phyloP scores from a whole-genome alignment of 1,140 invertebrate genomes.

The Drosophila arawakana region DNA sequence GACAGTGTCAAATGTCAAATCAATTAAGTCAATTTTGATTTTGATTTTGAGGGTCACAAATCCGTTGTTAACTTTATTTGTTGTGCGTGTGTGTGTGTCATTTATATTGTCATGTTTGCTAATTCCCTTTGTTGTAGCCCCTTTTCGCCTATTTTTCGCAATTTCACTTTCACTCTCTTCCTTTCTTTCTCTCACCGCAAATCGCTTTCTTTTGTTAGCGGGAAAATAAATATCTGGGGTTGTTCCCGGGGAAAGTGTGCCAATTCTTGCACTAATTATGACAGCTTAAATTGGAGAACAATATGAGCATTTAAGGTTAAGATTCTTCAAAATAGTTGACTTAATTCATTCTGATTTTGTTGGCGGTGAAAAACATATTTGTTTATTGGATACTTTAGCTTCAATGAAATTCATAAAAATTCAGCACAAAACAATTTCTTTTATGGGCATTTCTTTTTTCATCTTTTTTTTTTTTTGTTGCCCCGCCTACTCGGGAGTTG shows the following conservation, averaged over 20 bases:
- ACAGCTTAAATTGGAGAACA: slow-evolving; percentile 43
- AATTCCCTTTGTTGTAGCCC: slow-evolving; percentile 72
- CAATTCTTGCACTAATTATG: slow-evolving; percentile 74
- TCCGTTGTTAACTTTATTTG: slow-evolving; percentile 15
- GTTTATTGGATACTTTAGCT: slow-evolving; percentile 18
- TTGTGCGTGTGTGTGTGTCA: slow-evolving; percentile 38
- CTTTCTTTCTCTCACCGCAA: slow-evolving; percentile 53
- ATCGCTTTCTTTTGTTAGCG: slow-evolving; percentile 54
- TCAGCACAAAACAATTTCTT: slow-evolving; percentile 73
- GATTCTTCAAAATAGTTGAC: background rate
- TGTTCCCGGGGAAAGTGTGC: slow-evolving; percentile 59
- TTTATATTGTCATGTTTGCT: slow-evolving; percentile 81
- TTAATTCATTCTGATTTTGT: slow-evolving; percentile 10
- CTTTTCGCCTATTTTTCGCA: slow-evolving; percentile 57
- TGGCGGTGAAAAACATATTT: background rate
- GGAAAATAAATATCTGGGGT: slow-evolving; percentile 30
- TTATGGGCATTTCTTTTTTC: slow-evolving; percentile 53
- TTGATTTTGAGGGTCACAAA: slow-evolving; percentile 45
- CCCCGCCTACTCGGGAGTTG: slow-evolving; percentile 9
- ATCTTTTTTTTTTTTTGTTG: background rate
- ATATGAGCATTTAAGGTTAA: background rate
- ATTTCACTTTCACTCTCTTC: slow-evolving; percentile 63
- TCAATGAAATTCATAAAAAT: slow-evolving; percentile 71
- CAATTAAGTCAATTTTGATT: slow-evolving; percentile 74
- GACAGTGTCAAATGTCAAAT: slow-evolving; percentile 76